These are phyloP conservation scores for Invenusta paracnida DNA, from an alignment of 2,888 invertebrate species.

Conservation along the genomic window DNA sequence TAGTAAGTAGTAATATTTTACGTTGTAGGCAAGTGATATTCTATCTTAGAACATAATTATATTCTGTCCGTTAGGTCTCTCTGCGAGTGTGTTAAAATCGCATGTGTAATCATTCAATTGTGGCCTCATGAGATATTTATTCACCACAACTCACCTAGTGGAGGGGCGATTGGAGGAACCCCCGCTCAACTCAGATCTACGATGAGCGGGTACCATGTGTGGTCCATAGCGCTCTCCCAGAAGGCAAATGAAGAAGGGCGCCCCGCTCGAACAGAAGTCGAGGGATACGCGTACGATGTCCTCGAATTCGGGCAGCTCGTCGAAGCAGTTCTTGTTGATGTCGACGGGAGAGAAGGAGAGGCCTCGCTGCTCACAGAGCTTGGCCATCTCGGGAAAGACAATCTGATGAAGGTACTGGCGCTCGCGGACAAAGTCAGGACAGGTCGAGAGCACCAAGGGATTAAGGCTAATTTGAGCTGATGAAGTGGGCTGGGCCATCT, in stretches of 20 bases:
- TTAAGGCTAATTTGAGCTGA: not conserved
- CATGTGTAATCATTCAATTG: no score
- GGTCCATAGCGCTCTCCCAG: conserved; percentile 57
- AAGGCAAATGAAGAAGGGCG: conserved; percentile 56
- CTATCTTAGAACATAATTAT: no score
- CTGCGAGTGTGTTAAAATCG: no score
- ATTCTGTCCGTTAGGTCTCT: no score
- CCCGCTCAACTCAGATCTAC: not conserved
- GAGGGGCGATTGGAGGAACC: no score
- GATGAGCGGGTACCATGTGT: conserved; percentile 40
- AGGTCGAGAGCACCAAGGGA: not conserved
- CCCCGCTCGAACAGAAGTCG: conserved; percentile 51
- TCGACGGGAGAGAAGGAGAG: conserved; percentile 54
- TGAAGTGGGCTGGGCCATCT: no score
- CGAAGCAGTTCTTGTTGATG: conserved; percentile 51
- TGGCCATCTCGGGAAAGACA: conserved; percentile 52
- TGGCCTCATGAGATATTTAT: no score
- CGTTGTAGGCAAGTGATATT: no score
- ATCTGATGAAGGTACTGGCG: conserved; percentile 46
- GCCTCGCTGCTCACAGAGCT: conserved; percentile 50
- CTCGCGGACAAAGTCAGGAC: conserved; percentile 45
- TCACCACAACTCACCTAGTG: no score
- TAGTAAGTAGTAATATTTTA: no score
- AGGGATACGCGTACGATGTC: conserved; percentile 50
- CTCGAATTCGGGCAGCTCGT: conserved; percentile 49